Conservation (phyloP, 2,113 vertebrate genomes). For the Ageneiosus marmoratus region DNA sequence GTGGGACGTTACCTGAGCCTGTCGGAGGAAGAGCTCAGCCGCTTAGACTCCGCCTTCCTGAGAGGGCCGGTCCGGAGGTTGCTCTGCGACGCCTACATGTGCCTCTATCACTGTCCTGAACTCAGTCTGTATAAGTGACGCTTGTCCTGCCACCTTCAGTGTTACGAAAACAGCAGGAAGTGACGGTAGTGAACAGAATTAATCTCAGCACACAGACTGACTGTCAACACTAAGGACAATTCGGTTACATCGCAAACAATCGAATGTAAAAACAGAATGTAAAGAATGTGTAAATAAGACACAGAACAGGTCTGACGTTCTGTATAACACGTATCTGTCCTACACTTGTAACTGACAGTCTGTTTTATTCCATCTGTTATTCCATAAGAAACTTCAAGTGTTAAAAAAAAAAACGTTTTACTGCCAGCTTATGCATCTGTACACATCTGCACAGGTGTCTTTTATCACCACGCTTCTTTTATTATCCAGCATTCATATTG, state of each 20-base stretch:
- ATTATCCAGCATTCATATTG: not conserved
- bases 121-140: conserved; percentile 80
- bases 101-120: conserved; percentile 80
- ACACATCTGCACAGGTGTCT: not conserved
- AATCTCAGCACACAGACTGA: not conserved
- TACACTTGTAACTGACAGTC: not conserved
- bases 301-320: too few relatives aligned
- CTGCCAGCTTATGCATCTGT: too few relatives aligned
- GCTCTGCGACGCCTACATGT: conserved; percentile 84
- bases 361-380: not conserved
- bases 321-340: too few relatives aligned
- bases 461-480: not conserved
- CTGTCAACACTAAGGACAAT: not conserved
- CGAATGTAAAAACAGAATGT: not conserved
- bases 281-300: not conserved
- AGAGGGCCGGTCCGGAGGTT: conserved; percentile 69
- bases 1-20: conserved; percentile 77
- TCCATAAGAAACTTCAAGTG: not conserved
- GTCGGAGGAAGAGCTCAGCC: conserved; percentile 66
- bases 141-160: conserved; percentile 1
- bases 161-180: not conserved
- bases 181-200: not conserved
- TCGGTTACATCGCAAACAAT: too few relatives aligned
- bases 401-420: not conserved
- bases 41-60: conserved; percentile 68